Evolutionary conservation across 2,888 invertebrate species (phyloP), one percentile per base, ranked within the genome.

Genomic region (Platycnemis pennipes): DNA sequence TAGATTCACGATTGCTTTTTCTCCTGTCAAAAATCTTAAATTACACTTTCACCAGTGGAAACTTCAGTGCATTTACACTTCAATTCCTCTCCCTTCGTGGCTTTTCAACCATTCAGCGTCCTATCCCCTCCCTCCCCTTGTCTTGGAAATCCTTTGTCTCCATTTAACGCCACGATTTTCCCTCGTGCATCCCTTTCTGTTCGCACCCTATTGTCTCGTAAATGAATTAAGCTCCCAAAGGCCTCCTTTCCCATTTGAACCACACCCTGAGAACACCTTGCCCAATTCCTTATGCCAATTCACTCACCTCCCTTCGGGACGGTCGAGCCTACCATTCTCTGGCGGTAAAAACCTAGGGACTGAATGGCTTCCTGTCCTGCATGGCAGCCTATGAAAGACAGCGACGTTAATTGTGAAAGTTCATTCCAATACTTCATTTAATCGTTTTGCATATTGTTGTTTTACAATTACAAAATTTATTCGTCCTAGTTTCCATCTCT

Each of bases 151-250:
- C 44, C 46, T 87, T 87, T 87, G 87, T 87, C 87, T 87, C 87
- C 46, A 46, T n/a, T 87, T 45, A n/a, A 26, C 87, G n/a, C 46
- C 46, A 7, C 53, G 22, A 22, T 53, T 42, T 53, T 56, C 89
- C 26, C n/a, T 63, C 63, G 91, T 91, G 91, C 91, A 91, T 91
- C 91, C 91, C 69, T 63, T 44, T 63, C 63, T 91, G 63, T 37
- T 63, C 69, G 44, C 63, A 44, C 91, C 44, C 69, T 45, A 91
- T 91, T 91, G 91, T 91, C 63, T 44, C 63, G 13, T 91, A 91
- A 91, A 63, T 63, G 91, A 91, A 91, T 91, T 91, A 44, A 31
- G n/a, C 91, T 19, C 91, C 91, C 91, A 56, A 91, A 91, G 44
- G 91, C 91, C 63, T 63, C 88, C 91, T 45, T 44, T n/a, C 86